Evolutionary conservation across 2,888 invertebrate species (phyloP), one percentile per base, ranked within the genome.

Genomic region (Synergus umbraculus): DNA sequence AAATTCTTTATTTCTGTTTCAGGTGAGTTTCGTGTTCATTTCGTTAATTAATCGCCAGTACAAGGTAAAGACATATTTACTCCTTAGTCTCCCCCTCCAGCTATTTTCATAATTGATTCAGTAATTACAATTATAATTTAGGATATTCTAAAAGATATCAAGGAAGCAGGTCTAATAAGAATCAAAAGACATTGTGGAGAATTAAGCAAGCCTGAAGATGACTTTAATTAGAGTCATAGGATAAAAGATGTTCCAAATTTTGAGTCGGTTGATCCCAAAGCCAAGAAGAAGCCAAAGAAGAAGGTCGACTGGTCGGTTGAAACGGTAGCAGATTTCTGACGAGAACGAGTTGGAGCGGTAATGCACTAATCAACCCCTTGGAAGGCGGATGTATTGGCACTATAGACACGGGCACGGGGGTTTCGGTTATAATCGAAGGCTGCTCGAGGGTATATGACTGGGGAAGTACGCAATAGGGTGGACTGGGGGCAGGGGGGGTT

Each of bases 381-480:
- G 86, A 86, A 88, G 86, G 86, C 87, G 86, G 87, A 89, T 88
- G 88, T 88, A 89, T 89, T 87, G 87, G 84, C 82, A 86, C 83
- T 85, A 84, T 84, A 84, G 85, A 85, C 85, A 85, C 82, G 86
- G 82, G 83, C 81, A 41, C 85, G 83, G 85, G 86, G 88, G 87
- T 88, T 90, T 89, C 83, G 87, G 88, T 90, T 90, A 90, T 90
- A 89, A 90, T 90, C 90, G 90, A 90, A 89, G 90, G 88, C 86
- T 87, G 89, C 87, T 87, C 76, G 79, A 79, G 80, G 82, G 84
- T 78, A 79, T 81, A 64, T 64, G 77, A 58, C 44, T 54, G 76
- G 76, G 29, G 73, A 78, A 77, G 77, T 77, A 77, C 49, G 77
- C 54, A 69, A 78, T 69, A 46, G 79, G 22, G 78, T 73, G 73